Evolutionary conservation across 2,888 invertebrate genomes (phyloP).

Genomic region (Hirtodrosophila cameraria): DNA sequence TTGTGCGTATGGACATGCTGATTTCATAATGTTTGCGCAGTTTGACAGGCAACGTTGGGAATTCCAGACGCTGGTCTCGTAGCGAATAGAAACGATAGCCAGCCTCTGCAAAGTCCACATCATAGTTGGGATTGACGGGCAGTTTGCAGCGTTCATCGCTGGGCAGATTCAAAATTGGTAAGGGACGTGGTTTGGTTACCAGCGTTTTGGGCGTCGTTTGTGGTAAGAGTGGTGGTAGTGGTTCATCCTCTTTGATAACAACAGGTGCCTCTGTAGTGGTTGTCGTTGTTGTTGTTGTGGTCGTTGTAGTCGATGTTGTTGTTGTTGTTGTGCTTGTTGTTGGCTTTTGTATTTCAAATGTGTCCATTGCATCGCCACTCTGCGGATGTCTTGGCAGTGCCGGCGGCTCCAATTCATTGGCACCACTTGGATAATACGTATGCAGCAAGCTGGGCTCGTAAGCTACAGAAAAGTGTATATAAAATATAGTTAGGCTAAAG

Average conservation of each 20-base stretch:
- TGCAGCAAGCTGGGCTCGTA: slow-evolving; percentile 77
- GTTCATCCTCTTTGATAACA: slow-evolving; percentile 23
- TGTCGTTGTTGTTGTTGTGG: slow-evolving; percentile 56
- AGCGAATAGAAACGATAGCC: slow-evolving; percentile 84
- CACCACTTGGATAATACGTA: slow-evolving; percentile 78
- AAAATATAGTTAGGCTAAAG: neutral
- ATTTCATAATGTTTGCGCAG: slow-evolving; percentile 89
- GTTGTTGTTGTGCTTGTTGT: slow-evolving; percentile 72
- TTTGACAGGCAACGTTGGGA: slow-evolving; percentile 86
- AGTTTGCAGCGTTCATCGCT: slow-evolving; percentile 82
- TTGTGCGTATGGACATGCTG: slow-evolving; percentile 90
- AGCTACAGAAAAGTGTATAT: slow-evolving; percentile 53
- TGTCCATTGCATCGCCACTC: neutral
- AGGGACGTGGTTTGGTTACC: slow-evolving; percentile 40
- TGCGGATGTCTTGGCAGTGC: slow-evolving; percentile 6
- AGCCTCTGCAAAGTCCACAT: slow-evolving; percentile 79
- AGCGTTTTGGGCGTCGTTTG: slow-evolving; percentile 35
- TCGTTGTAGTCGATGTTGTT: slow-evolving; percentile 73
- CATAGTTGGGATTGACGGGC: slow-evolving; percentile 81
- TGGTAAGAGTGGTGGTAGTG: slow-evolving; percentile 40
- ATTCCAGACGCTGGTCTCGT: slow-evolving; percentile 89
- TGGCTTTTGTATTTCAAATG: neutral
- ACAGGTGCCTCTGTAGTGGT: slow-evolving; percentile 48
- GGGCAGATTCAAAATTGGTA: slow-evolving; percentile 61
- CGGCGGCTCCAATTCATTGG: slow-evolving; percentile 56